Conservation (phyloP, 2,888 invertebrate species). For the Oxytorus armatus region DNA sequence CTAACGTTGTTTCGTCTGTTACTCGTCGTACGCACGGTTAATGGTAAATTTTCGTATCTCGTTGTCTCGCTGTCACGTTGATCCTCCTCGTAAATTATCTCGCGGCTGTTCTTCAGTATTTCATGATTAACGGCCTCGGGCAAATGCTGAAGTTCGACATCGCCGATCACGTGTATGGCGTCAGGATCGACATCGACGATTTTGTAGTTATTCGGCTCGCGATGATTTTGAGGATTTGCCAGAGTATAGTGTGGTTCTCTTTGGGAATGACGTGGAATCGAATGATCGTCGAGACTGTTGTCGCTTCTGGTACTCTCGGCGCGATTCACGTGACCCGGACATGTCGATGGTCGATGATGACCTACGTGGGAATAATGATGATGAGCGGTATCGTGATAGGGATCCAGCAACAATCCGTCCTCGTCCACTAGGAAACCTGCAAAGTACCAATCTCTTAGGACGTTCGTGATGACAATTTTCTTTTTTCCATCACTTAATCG, state of each 20-base stretch:
- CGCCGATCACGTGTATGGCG: slow-evolving; percentile 77
- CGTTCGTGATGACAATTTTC: neutral
- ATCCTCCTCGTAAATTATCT: slow-evolving; percentile 76
- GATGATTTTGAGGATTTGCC: slow-evolving; percentile 61
- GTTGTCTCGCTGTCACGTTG: slow-evolving; percentile 61
- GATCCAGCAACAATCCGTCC: slow-evolving; percentile 71
- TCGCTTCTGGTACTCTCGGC: slow-evolving; percentile 75
- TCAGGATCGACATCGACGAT: slow-evolving; percentile 75
- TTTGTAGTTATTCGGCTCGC: slow-evolving; percentile 70
- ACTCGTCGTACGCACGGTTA: slow-evolving; percentile 28
- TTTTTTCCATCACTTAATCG: no score
- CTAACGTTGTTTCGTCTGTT: slow-evolving; percentile 54
- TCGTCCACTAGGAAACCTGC: slow-evolving; percentile 79
- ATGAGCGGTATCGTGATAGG: slow-evolving; percentile 65
- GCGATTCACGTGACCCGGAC: slow-evolving; percentile 64
- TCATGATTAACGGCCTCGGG: slow-evolving; percentile 78
- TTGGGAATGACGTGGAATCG: slow-evolving; percentile 63
- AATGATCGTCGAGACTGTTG: slow-evolving; percentile 75
- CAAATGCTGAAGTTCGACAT: slow-evolving; percentile 74
- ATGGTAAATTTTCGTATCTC: slow-evolving; percentile 66
- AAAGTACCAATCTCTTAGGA: slow-evolving; percentile 72
- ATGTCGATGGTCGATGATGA: slow-evolving; percentile 61
- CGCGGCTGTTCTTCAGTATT: slow-evolving; percentile 77
- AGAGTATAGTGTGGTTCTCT: slow-evolving; percentile 67
- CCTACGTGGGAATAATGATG: slow-evolving; percentile 60